phyloP scores from a whole-genome alignment of 2,888 invertebrate genomes.

The Pheosia gnoma region DNA sequence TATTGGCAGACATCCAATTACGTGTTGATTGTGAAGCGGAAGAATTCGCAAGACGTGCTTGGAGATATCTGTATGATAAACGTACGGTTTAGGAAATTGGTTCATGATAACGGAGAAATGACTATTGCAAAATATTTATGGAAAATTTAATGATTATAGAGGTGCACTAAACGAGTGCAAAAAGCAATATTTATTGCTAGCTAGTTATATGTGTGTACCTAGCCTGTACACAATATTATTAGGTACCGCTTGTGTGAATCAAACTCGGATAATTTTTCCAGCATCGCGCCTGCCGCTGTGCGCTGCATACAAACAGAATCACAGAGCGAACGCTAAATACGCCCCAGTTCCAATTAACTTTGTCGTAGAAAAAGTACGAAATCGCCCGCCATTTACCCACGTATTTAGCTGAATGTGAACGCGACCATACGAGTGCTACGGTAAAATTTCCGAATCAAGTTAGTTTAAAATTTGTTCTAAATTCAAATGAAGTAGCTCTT shows the following conservation, averaged over 20 bases:
- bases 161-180: too few relatives aligned
- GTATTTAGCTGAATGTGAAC: conserved; percentile 3
- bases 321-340: conserved; percentile 43
- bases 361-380: conserved; percentile 22
- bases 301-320: conserved; percentile 51
- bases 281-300: conserved; percentile 30
- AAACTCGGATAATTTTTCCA: conserved; percentile 46
- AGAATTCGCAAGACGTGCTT: conserved; percentile 30
- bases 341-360: conserved; percentile 44
- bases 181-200: too few relatives aligned
- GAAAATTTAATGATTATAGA: too few relatives aligned
- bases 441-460: conserved; percentile 54
- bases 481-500: conserved; percentile 52
- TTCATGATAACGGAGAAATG: background rate
- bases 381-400: background rate
- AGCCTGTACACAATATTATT: background rate
- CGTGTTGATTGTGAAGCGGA: conserved; percentile 31
- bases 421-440: conserved; percentile 2
- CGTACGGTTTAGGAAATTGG: background rate
- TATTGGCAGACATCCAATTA: conserved; percentile 35
- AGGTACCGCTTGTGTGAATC: background rate
- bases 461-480: conserved; percentile 59
- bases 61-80: conserved; percentile 13
- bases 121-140: background rate
- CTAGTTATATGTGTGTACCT: too few relatives aligned